Evolutionary conservation across 2,888 invertebrate species (phyloP).

Genomic region (Euproctis similis): DNA sequence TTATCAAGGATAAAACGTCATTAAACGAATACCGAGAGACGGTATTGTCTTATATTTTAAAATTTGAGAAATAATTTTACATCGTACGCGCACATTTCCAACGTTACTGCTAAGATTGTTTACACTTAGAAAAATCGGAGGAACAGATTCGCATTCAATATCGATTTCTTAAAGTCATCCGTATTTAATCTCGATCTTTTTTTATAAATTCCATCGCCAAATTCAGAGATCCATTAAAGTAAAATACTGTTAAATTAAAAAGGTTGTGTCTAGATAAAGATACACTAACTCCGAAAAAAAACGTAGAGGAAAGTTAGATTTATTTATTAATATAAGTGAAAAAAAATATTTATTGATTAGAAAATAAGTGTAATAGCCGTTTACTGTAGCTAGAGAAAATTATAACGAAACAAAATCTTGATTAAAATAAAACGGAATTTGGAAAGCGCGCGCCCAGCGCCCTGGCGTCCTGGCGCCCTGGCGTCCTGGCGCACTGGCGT

Average conservation of each 20-base stretch:
- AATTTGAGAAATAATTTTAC: slow-evolving; percentile 25
- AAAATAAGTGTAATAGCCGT: slow-evolving; percentile 58
- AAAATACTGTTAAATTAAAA: slow-evolving; percentile 59
- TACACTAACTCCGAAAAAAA: slow-evolving; percentile 51
- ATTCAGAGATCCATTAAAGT: slow-evolving; percentile 50
- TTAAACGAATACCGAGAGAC: slow-evolving; percentile 22
- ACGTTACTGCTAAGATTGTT: slow-evolving; percentile 16
- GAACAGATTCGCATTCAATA: slow-evolving; percentile 6
- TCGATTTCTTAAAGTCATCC: slow-evolving; percentile 30
- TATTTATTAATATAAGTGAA: slow-evolving; percentile 59
- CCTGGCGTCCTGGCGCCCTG: too few species aligned
- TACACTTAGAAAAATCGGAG: slow-evolving; percentile 24
- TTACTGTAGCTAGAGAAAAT: slow-evolving; percentile 58
- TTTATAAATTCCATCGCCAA: slow-evolving; percentile 58
- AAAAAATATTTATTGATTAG: slow-evolving; percentile 72
- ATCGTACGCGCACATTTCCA: slow-evolving; percentile 25
- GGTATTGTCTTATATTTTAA: slow-evolving; percentile 15
- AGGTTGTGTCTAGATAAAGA: slow-evolving; percentile 72
- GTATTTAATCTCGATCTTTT: slow-evolving; percentile 30
- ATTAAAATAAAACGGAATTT: slow-evolving; percentile 27
- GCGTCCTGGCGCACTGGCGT: too few species aligned
- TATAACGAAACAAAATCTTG: slow-evolving; percentile 25
- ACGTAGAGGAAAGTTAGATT: slow-evolving; percentile 54
- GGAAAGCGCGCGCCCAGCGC: slow-evolving; percentile 22
- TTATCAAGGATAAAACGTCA: slow-evolving; percentile 18